These are phyloP conservation scores for Bicyclus anynana DNA, from an alignment of 1,140 invertebrate genomes.

Conservation along the genomic window DNA sequence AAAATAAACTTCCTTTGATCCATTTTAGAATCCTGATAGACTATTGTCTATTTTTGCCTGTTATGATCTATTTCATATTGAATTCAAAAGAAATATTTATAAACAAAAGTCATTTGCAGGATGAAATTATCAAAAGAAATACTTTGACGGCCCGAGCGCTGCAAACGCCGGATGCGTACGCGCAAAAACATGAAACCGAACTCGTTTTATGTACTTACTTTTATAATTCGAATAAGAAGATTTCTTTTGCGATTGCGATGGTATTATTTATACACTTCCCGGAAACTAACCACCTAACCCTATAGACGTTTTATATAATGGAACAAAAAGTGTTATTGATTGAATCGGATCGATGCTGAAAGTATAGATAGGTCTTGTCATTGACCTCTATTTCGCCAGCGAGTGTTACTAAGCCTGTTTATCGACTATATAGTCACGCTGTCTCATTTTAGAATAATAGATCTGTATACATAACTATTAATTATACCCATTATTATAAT, in stretches of 20 bases:
- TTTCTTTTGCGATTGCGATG: constrained; percentile 25
- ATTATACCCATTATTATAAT: too few species aligned
- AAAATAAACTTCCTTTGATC: not conserved
- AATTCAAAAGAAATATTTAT: not conserved
- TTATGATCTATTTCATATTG: constrained; percentile 13
- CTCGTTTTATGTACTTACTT: constrained; percentile 42
- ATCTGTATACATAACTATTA: not conserved
- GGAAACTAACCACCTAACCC: constrained; percentile 17
- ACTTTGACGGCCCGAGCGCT: constrained; percentile 21
- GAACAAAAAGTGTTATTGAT: constrained; percentile 25
- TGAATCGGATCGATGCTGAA: constrained; percentile 21
- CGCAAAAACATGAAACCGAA: constrained; percentile 46
- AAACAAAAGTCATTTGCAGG: constrained; percentile 24
- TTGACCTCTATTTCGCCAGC: constrained; percentile 69
- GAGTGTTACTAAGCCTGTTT: constrained; percentile 38
- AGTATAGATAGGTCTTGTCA: constrained; percentile 61
- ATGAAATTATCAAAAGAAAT: constrained; percentile 30
- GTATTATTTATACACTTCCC: constrained; percentile 27
- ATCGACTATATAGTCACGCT: constrained; percentile 39
- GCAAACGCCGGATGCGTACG: constrained; percentile 38
- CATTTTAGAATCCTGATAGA: not conserved
- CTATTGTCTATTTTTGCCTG: not conserved
- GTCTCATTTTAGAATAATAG: constrained; percentile 22
- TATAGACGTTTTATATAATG: constrained; percentile 10
- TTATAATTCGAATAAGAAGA: constrained; percentile 40